phyloP scores from a whole-genome alignment of 1,140 invertebrate genomes.

The Yoshiicerus persimilis region DNA sequence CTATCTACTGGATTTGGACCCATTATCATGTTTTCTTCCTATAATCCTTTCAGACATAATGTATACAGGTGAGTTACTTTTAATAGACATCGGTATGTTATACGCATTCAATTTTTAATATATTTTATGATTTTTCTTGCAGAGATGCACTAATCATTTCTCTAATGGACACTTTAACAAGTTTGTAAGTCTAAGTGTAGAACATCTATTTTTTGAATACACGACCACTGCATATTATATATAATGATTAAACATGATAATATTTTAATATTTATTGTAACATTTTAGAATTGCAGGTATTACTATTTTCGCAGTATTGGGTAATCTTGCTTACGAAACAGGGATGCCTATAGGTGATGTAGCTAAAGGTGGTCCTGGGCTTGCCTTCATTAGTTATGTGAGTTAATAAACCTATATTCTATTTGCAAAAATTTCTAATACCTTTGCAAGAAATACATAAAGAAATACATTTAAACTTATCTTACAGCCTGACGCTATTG shows the following conservation, averaged over 20 bases:
- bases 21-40: conserved; percentile 64
- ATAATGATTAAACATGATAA: background rate
- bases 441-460: background rate
- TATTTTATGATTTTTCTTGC: too few species aligned
- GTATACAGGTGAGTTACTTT: conserved; percentile 69
- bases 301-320: conserved; percentile 67
- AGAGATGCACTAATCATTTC: conserved; percentile 53
- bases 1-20: conserved; percentile 58
- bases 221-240: background rate
- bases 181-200: conserved; percentile 56
- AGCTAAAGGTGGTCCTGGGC: conserved; percentile 65
- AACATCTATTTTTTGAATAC: background rate
- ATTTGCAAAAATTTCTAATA: background rate
- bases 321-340: background rate
- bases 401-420: background rate
- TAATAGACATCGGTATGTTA: too few species aligned
- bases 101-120: too few species aligned
- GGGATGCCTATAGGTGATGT: conserved; percentile 63
- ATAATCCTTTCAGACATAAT: conserved; percentile 78
- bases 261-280: background rate
- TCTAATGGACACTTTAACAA: conserved; percentile 64
- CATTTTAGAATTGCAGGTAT: conserved; percentile 66
- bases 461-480: too few species aligned
- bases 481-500: conserved; percentile 86
- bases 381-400: conserved; percentile 60